Percentiles rank a stretch among this genome's conserved stretches.
phyloP scores from a whole-genome alignment of 2,888 invertebrate genomes.

The Athrips mouffetella region DNA sequence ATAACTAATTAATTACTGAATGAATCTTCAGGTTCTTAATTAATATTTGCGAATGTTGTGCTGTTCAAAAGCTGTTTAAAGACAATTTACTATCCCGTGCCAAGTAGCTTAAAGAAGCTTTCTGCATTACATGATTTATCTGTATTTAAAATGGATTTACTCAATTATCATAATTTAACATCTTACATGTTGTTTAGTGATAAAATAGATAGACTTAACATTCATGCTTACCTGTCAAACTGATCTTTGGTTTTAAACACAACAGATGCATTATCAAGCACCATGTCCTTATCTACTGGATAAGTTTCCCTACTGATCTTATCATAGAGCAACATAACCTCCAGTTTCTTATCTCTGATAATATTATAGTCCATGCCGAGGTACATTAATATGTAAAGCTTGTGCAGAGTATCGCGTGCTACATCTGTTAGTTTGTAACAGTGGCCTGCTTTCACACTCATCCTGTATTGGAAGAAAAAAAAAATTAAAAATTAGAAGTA shows the following conservation, averaged over 20 bases:
- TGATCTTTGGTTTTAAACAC: slow-evolving; percentile 55
- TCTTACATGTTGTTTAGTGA: no score
- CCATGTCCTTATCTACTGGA: slow-evolving; percentile 50
- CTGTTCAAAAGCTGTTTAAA: no score
- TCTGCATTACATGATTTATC: no score
- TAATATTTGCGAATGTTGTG: no score
- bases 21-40: no score
- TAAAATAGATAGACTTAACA: no score
- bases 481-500: not conserved
- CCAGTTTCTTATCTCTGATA: slow-evolving; percentile 59
- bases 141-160: no score
- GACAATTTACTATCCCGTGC: no score
- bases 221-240: slow-evolving; percentile 52
- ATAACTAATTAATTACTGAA: no score
- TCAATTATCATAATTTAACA: no score
- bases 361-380: slow-evolving; percentile 57
- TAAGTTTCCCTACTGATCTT: slow-evolving; percentile 54
- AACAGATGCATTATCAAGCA: slow-evolving; percentile 54
- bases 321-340: slow-evolving; percentile 53
- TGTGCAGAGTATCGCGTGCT: slow-evolving; percentile 46
- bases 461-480: no score
- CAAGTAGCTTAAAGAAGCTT: no score
- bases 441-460: slow-evolving; percentile 45
- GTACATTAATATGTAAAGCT: slow-evolving; percentile 63
- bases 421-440: slow-evolving; percentile 57